Conservation (phyloP, 2,888 invertebrate species). For the Onchidella celtica region DNA sequence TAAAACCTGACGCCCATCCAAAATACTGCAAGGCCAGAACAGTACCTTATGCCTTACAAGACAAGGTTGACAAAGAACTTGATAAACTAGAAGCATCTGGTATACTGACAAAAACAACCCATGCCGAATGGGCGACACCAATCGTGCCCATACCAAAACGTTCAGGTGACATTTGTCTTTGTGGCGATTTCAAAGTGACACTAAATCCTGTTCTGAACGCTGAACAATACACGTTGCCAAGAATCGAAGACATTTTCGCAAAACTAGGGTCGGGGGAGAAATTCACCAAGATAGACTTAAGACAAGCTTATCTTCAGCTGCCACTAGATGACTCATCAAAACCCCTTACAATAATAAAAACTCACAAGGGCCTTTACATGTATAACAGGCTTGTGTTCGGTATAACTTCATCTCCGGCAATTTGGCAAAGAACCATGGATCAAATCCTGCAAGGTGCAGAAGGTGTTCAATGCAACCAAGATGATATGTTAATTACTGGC, state of each 20-base stretch:
- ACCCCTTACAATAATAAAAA: slow-evolving; percentile 57
- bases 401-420: slow-evolving; percentile 51
- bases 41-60: background rate
- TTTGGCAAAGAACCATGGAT: slow-evolving; percentile 61
- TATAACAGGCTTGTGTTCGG: slow-evolving; percentile 57
- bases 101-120: background rate
- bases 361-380: slow-evolving; percentile 53
- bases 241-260: slow-evolving; percentile 47
- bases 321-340: slow-evolving; percentile 55
- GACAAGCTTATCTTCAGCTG: slow-evolving; percentile 57
- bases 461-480: slow-evolving; percentile 51
- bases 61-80: slow-evolving; percentile 41
- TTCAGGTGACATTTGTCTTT: slow-evolving; percentile 21
- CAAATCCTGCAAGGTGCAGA: slow-evolving; percentile 51
- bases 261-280: slow-evolving; percentile 36
- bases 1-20: background rate
- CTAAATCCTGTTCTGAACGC: background rate
- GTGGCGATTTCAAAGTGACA: slow-evolving; percentile 39
- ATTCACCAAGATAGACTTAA: slow-evolving; percentile 58
- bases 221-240: slow-evolving; percentile 47
- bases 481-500: too few species aligned
- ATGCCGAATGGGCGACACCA: too few species aligned
- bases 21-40: background rate
- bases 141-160: slow-evolving; percentile 51
- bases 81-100: slow-evolving; percentile 5